Conservation (phyloP, 2,113 vertebrate species). For the Sapajus apella region DNA sequence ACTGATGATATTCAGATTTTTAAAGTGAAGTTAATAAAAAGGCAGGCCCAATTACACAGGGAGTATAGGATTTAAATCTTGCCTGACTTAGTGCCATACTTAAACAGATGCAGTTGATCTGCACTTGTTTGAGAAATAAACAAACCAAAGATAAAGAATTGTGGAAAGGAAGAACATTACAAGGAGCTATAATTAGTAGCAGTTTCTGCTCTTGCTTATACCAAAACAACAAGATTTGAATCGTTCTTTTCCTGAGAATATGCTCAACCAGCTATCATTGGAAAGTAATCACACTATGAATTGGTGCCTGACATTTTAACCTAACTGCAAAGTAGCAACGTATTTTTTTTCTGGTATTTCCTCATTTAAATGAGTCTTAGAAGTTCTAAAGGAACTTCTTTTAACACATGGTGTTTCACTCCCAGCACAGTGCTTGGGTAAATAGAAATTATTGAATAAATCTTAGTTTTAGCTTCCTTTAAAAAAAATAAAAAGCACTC, state of each 20-base stretch:
- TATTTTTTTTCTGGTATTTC: background rate
- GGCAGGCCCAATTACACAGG: background rate
- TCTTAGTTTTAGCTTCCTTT: background rate
- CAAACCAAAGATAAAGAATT: background rate
- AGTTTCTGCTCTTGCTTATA: background rate
- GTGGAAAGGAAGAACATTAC: background rate
- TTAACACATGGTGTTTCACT: background rate
- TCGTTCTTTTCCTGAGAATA: slow-evolving; percentile 2
- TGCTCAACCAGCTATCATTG: background rate
- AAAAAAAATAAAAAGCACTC: background rate
- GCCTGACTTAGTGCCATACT: background rate
- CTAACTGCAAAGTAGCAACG: background rate
- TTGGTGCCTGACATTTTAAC: background rate
- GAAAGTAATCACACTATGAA: background rate
- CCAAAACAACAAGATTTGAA: background rate
- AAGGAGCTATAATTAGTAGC: background rate
- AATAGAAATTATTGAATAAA: background rate
- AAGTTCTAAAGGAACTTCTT: background rate
- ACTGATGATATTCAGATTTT: slow-evolving; percentile 24
- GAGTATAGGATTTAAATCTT: slow-evolving; percentile 21
- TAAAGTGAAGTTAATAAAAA: slow-evolving; percentile 16
- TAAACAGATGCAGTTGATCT: slow-evolving; percentile 28
- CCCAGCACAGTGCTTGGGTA: background rate
- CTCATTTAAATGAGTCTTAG: background rate
- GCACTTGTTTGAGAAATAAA: slow-evolving; percentile 1